Base-by-base conservation (phyloP, 2,113 vertebrate species). In the Poeciliopsis retropinna region DNA sequence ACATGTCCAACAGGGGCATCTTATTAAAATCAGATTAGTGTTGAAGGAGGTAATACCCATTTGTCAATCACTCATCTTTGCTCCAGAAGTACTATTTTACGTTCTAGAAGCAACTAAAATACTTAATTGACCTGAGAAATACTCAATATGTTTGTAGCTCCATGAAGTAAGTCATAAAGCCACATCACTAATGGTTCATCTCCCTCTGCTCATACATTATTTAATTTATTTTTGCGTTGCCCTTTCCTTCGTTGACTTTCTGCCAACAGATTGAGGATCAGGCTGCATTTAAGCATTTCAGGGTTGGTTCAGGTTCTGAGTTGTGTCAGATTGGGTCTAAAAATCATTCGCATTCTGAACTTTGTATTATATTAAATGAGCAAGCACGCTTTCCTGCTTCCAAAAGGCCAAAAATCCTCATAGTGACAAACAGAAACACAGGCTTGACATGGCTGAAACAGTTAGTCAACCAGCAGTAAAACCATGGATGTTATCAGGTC, bases 41-140 rank as follows among this genome's bases (percentile, higher is more conserved):
- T 51, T 51, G 80, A 83, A 63, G 73, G 65, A 84, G 70, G 62
- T n/a, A 65, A 62, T 29, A 73, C 39, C 37, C 68, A 62, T 70
- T 12, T 78, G 72, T 79, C 41, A 84, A 83, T 84, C 72, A 31
- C 70, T 73, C 63, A 70, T 83, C 68, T 83, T 78, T 62, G 67
- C 57, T 67, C 79, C 69, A 28, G 78, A 78, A 76, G 80, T 7
- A 54, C 6, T 70, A 80, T 79, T 87, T 73, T 78, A 66, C 79
- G 5, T 60, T 32, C 29, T 10, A 64, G 47, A 84, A 74, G 13
- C 60, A 66, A 60, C 47, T 66, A 61, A 39, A 80, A 62, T 57
- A 34, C 71, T 84, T 73, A 83, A 78, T 83, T 61, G 73, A 61
- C 39, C 57, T 4, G 69, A 66, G 72, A 8, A 13, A 31, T 10